Base-by-base conservation (phyloP, 1,140 invertebrate species). In the Cotesia typhae region DNA sequence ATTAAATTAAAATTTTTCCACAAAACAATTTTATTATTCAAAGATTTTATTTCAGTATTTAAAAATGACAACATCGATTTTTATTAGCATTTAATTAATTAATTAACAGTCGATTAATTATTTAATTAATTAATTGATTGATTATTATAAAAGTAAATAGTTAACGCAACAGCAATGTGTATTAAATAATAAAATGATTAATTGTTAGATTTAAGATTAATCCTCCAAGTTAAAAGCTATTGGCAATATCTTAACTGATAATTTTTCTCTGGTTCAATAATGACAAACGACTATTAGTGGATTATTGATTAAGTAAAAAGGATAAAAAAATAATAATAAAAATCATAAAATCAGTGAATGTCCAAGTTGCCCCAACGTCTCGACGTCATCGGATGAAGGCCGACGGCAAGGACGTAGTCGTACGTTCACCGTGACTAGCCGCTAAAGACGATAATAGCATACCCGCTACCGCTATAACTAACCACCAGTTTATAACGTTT, bases 381-480 rank as follows among this genome's bases (percentile, higher is more conserved):
- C 41, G 41, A 38, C 68, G 72, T 74, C 66, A 70, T 12, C 63
- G 57, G 53, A 28, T 61, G 75, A 78, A 78, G 76, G 76, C 64
- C 76, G 76, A 53, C 57, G 76, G 72, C 76, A 78, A 78, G 77
- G 77, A 36, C 70, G 72, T n/a, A 59, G 4, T 51, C 64, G 74
- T 74, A 73, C 76, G 65, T 77, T 78, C 77, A 77, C 77, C 76
- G 68, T 74, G 73, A 74, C 73, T 71, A 71, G 73, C 67, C 63
- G 36, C 64, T 61, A 67, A 72, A 72, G 72, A 68, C 59, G 69
- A 70, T 71, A 74, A 71, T 71, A 70, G 68, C 10, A 47, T 47
- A 47, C 41, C 41, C 41, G 41, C 68, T 61, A 41, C 65, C 52
- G 36, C 38, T 59, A 67, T 68, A 37, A 59, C 53, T 64, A 65